Evolutionary conservation across 2,113 vertebrate species (phyloP).

Genomic region (Neolamprologus modestus): DNA sequence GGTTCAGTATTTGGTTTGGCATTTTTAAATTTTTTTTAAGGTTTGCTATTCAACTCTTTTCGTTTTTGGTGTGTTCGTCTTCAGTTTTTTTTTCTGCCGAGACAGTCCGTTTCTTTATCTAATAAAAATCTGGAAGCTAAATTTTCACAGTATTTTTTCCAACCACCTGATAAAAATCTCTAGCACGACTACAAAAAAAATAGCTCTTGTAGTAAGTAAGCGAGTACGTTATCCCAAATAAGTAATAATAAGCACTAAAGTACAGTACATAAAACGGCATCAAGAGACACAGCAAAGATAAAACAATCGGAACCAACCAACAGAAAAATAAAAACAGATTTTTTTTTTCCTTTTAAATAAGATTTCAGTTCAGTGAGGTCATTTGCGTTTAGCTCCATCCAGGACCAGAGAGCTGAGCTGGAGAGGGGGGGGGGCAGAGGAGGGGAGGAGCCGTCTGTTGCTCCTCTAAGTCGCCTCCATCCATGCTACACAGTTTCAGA

Average conservation of each 20-base stretch:
- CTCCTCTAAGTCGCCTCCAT: conserved; percentile 11
- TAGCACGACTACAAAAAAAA: conserved; percentile 76
- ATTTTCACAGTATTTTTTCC: conserved; percentile 82
- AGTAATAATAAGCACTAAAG: conserved; percentile 70
- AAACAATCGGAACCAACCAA: conserved; percentile 63
- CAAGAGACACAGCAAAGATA: conserved; percentile 69
- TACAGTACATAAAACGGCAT: conserved; percentile 71
- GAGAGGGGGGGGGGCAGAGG: conserved; percentile 48
- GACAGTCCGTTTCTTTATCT: conserved; percentile 70
- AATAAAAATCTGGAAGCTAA: conserved; percentile 78
- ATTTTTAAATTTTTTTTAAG: background rate
- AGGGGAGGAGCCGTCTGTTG: conserved; percentile 41
- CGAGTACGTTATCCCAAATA: conserved; percentile 72
- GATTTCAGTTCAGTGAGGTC: conserved; percentile 77
- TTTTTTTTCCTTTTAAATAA: conserved; percentile 37
- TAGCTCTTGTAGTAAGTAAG: conserved; percentile 74
- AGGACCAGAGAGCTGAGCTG: conserved; percentile 70
- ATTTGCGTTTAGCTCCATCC: conserved; percentile 74
- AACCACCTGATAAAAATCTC: conserved; percentile 84
- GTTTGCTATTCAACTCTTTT: conserved; percentile 44
- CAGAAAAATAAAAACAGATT: conserved; percentile 65
- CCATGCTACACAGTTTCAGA: conserved; percentile 62
- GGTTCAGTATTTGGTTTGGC: conserved; percentile 65
- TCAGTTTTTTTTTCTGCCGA: conserved; percentile 34
- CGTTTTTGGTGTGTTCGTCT: conserved; percentile 56